A percentile compares a stretch with the other conserved stretches of the same genome.
These are phyloP conservation scores for Acestrorhynchus altus DNA, from an alignment of 2,797 vertebrate genomes.

Conservation along the genomic window DNA sequence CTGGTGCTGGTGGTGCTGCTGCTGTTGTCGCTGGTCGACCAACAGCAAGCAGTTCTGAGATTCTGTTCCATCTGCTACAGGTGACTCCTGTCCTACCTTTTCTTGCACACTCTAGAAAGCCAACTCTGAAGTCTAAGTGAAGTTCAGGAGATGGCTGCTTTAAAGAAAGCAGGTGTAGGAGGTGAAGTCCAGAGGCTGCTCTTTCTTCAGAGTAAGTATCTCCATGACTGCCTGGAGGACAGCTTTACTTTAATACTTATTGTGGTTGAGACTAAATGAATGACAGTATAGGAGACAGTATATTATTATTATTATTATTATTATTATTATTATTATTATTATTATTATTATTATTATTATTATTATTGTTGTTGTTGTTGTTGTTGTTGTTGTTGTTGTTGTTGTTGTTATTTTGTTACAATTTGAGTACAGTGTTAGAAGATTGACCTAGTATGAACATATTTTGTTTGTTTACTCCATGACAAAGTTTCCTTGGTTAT, in stretches of 20 bases:
- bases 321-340: too few relatives aligned
- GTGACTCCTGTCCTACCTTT: conserved; percentile 28
- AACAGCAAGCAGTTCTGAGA: conserved; percentile 51
- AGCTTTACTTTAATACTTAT: too few relatives aligned
- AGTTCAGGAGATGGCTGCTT: conserved; percentile 8
- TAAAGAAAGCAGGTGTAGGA: conserved; percentile 37
- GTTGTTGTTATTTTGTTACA: too few relatives aligned
- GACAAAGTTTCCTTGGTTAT: too few relatives aligned
- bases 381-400: too few relatives aligned
- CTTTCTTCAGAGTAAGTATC: conserved; percentile 72
- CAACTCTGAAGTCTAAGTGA: background rate
- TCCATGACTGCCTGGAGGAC: background rate
- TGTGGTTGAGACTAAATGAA: background rate
- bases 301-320: too few relatives aligned
- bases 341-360: too few relatives aligned
- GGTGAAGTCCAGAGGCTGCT: too few relatives aligned
- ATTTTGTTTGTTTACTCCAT: background rate
- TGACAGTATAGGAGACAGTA: too few relatives aligned
- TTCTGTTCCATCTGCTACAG: background rate
- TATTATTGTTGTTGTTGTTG: too few relatives aligned
- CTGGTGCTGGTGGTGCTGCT: conserved; percentile 10
- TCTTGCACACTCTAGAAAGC: background rate
- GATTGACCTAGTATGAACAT: background rate
- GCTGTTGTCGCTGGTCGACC: conserved; percentile 53
- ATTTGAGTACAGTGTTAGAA: background rate